A percentile compares a stretch with the other conserved stretches of the same genome.
Conservation (phyloP, 2,888 invertebrate genomes). For the Biston betularia region DNA sequence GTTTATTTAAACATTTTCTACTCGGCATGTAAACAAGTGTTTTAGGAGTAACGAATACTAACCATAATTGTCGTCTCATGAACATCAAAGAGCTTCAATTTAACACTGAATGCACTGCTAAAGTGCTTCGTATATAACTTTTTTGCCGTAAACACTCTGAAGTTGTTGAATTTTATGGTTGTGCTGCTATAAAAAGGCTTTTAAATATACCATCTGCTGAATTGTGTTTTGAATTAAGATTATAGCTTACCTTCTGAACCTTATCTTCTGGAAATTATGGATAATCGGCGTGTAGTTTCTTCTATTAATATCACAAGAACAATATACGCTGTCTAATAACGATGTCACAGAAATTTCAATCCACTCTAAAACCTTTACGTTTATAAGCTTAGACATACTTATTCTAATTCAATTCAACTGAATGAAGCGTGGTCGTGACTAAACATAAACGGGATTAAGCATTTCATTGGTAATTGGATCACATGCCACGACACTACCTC, state of each 20-base stretch:
- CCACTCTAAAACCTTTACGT: too few relatives aligned
- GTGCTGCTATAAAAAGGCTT: too few relatives aligned
- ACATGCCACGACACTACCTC: too few relatives aligned
- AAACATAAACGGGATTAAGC: too few relatives aligned
- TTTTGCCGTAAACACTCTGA: background rate
- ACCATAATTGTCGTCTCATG: slow-evolving; percentile 11
- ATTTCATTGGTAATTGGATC: too few relatives aligned
- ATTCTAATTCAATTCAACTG: too few relatives aligned
- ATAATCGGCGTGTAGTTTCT: too few relatives aligned
- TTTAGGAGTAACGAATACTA: slow-evolving; percentile 6
- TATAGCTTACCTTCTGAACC: background rate
- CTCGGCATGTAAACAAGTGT: background rate
- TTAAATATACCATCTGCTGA: background rate
- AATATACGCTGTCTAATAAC: too few relatives aligned
- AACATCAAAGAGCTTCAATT: slow-evolving; percentile 15
- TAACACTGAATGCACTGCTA: slow-evolving; percentile 17
- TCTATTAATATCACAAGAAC: too few relatives aligned
- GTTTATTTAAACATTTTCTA: background rate
- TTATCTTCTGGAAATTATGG: background rate
- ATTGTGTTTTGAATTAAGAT: background rate
- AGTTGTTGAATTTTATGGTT: background rate
- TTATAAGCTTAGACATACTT: too few relatives aligned
- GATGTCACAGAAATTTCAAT: too few relatives aligned
- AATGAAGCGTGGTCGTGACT: too few relatives aligned
- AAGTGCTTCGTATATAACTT: background rate